Percentiles rank a stretch among this genome's conserved stretches.
phyloP scores from a whole-genome alignment of 2,797 vertebrate species.

The Hipposideros larvatus region DNA sequence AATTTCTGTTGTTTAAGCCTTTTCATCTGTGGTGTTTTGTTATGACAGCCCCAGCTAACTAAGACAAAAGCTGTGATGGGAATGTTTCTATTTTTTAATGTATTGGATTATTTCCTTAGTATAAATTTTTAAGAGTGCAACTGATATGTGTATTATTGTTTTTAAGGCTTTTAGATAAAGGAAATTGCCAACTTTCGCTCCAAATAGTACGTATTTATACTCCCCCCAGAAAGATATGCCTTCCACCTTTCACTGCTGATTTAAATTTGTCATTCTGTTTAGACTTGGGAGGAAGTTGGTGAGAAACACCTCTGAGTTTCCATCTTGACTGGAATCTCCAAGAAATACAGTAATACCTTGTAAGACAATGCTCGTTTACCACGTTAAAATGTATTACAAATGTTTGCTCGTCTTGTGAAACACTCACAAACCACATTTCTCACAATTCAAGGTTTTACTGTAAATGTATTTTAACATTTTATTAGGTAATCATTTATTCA shows the following conservation, averaged over 20 bases:
- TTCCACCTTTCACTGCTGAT: background rate
- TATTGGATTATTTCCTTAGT: constrained; percentile 1
- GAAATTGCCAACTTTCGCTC: background rate
- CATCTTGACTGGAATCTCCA: background rate
- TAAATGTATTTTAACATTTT: background rate
- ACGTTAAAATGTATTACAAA: too few species aligned
- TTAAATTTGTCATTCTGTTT: background rate
- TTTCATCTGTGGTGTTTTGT: background rate
- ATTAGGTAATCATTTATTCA: background rate
- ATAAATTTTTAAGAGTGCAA: background rate
- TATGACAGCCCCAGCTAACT: background rate
- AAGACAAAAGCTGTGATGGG: background rate
- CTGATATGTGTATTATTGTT: background rate
- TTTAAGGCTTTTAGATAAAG: background rate
- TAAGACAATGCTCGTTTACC: too few species aligned
- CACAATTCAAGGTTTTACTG: too few species aligned
- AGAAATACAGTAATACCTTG: background rate
- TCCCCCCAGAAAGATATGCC: background rate
- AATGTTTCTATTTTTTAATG: background rate
- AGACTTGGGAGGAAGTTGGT: background rate
- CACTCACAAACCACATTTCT: too few species aligned
- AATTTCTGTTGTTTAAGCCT: background rate
- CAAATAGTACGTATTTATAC: background rate
- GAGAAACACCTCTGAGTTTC: background rate
- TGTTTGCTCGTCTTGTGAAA: too few species aligned